Evolutionary conservation across 2,888 invertebrate species (phyloP).

Genomic region (Deladenus siricidicola): DNA sequence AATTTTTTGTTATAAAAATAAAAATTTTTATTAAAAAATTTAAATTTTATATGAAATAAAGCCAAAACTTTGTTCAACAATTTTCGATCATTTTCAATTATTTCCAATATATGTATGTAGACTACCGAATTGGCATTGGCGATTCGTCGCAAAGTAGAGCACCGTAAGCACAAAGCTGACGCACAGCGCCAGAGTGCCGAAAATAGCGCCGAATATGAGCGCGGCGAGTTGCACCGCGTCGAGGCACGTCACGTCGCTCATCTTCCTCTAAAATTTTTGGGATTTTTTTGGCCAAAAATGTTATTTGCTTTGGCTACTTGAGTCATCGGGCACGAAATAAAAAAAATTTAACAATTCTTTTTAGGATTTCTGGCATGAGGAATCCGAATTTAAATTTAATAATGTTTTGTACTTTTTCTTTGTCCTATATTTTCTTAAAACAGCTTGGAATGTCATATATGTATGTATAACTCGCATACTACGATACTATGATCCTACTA

Average conservation of each 20-base stretch:
- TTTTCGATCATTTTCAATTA: not conserved
- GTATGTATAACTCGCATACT: too few relatives aligned
- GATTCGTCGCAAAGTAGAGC: constrained; percentile 25
- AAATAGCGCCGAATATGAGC: constrained; percentile 46
- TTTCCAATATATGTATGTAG: not conserved
- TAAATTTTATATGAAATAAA: too few relatives aligned
- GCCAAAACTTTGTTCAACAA: too few relatives aligned
- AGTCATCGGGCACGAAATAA: not conserved
- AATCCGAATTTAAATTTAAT: not conserved
- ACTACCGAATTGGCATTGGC: constrained; percentile 4
- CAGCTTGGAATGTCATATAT: too few relatives aligned
- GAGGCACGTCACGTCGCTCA: constrained; percentile 22
- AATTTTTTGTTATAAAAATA: too few relatives aligned
- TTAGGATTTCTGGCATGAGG: not conserved
- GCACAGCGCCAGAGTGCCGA: constrained; percentile 42
- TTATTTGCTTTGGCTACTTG: not conserved
- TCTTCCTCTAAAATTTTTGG: not conserved
- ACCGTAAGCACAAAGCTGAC: constrained; percentile 33
- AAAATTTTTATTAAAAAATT: too few relatives aligned
- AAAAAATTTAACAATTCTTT: not conserved
- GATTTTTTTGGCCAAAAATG: not conserved
- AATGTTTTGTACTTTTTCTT: not conserved
- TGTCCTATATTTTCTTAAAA: not conserved
- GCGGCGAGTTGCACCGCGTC: constrained; percentile 39
- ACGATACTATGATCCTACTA: too few relatives aligned